Percentiles rank a stretch among this genome's conserved stretches.
phyloP scores from a whole-genome alignment of 2,888 invertebrate genomes.

The Pristionchus fissidentatus region DNA sequence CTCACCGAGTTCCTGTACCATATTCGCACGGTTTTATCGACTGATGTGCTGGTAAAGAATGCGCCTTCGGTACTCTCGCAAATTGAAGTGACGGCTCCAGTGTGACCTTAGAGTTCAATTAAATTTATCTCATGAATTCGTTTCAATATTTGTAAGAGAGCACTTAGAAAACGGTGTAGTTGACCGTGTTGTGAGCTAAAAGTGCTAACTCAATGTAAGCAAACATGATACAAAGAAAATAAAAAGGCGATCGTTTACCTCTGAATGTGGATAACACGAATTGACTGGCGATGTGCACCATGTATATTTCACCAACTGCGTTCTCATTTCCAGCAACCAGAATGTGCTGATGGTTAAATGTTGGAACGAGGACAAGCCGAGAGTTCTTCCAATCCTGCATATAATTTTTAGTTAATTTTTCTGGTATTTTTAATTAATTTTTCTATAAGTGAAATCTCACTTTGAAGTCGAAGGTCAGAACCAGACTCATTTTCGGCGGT shows the following conservation, averaged over 20 bases:
- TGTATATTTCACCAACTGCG: constrained; percentile 68
- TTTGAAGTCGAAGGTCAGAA: constrained; percentile 58
- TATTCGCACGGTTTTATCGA: constrained; percentile 68
- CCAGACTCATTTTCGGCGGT: constrained; percentile 74
- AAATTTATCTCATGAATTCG: background rate
- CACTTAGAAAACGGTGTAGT: no score
- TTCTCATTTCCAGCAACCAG: constrained; percentile 80
- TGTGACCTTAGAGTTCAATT: constrained; percentile 64
- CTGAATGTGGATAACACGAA: constrained; percentile 88
- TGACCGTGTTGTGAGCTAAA: background rate
- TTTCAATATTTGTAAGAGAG: background rate
- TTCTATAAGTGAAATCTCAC: background rate
- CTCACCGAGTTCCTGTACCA: constrained; percentile 61
- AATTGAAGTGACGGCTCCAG: constrained; percentile 67
- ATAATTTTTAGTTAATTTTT: background rate
- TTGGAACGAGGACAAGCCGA: constrained; percentile 81
- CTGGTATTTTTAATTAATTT: background rate
- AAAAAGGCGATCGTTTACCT: constrained; percentile 79
- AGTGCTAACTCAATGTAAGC: background rate
- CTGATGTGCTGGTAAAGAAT: constrained; percentile 71
- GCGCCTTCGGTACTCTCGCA: constrained; percentile 58
- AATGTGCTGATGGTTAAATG: constrained; percentile 87
- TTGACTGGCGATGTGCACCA: constrained; percentile 81
- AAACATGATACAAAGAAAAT: background rate
- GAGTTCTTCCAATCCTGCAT: constrained; percentile 67